Conservation (phyloP, 2,113 vertebrate genomes). For the Lota lota region DNA sequence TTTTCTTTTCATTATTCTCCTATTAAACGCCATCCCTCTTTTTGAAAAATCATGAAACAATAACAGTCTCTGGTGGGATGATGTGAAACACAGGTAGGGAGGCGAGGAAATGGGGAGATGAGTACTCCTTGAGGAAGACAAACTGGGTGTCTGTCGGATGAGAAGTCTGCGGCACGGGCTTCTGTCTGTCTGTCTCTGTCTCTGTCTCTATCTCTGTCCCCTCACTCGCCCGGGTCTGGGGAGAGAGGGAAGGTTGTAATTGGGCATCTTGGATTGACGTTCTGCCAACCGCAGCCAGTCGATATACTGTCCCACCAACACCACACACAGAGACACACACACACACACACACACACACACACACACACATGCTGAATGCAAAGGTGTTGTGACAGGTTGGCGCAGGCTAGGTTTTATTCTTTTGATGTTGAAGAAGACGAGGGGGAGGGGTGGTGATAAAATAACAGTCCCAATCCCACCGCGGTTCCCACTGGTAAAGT, state of each 20-base stretch:
- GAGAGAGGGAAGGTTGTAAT: conserved; percentile 12
- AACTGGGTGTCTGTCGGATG: conserved; percentile 36
- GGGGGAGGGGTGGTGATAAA: background rate
- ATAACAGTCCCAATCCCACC: background rate
- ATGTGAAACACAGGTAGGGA: conserved; percentile 53
- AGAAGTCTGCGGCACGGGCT: background rate
- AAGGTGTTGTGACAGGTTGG: conserved; percentile 33
- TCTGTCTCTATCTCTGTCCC: background rate
- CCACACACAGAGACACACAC: background rate
- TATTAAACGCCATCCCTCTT: conserved; percentile 4
- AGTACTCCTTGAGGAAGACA: conserved; percentile 18
- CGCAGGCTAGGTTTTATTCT: conserved; percentile 20
- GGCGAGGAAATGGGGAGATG: conserved; percentile 33
- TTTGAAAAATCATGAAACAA: conserved; percentile 39
- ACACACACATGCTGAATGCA: background rate
- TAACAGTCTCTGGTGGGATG: conserved; percentile 38
- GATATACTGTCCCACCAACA: conserved; percentile 9
- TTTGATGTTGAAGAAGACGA: conserved; percentile 29
- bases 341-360: background rate
- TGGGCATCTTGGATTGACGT: background rate
- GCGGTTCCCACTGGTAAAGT: conserved; percentile 29
- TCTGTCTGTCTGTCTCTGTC: conserved; percentile 26
- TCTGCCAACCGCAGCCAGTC: conserved; percentile 10
- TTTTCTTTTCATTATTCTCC: background rate
- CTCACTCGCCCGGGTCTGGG: background rate